Percentiles rank a stretch among this genome's conserved stretches.
These are phyloP conservation scores for Hybos culiciformis DNA, from an alignment of 2,888 invertebrate genomes.

Conservation along the genomic window DNA sequence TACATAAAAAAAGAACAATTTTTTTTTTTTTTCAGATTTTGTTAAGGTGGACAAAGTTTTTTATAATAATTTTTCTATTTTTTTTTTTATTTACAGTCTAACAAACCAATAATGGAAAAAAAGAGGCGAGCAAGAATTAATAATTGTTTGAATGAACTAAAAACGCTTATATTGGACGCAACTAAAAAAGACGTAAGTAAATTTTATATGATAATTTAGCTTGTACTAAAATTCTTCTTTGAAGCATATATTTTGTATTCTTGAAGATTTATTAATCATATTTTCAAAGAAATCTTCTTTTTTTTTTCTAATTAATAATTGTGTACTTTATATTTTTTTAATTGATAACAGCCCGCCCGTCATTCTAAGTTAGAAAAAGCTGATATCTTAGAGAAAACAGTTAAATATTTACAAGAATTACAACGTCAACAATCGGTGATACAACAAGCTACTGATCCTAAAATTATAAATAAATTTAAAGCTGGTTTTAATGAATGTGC, in stretches of 20 bases:
- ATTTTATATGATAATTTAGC: neutral
- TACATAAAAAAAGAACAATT: no score
- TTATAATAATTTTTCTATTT: no score
- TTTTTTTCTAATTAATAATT: slow-evolving; percentile 2
- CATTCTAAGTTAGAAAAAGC: slow-evolving; percentile 94
- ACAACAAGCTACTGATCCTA: slow-evolving; percentile 71
- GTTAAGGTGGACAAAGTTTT: no score
- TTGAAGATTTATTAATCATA: slow-evolving; percentile 6
- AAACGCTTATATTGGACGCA: slow-evolving; percentile 70
- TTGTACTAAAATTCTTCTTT: neutral
- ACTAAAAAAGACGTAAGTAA: slow-evolving; percentile 80
- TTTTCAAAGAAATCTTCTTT: neutral
- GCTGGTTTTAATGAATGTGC: slow-evolving; percentile 83
- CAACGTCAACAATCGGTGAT: slow-evolving; percentile 76
- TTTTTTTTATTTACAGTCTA: slow-evolving; percentile 59
- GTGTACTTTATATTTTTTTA: slow-evolving; percentile 10
- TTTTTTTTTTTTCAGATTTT: no score
- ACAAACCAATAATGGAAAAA: slow-evolving; percentile 90
- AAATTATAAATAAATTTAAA: slow-evolving; percentile 70
- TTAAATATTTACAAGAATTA: slow-evolving; percentile 78
- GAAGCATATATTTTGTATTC: neutral
- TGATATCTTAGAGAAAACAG: slow-evolving; percentile 89
- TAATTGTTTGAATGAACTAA: slow-evolving; percentile 75
- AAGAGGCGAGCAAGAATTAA: slow-evolving; percentile 78
- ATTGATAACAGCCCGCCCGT: slow-evolving; percentile 66